Conservation (phyloP, 2,113 vertebrate genomes). For the Osmerus mordax region DNA sequence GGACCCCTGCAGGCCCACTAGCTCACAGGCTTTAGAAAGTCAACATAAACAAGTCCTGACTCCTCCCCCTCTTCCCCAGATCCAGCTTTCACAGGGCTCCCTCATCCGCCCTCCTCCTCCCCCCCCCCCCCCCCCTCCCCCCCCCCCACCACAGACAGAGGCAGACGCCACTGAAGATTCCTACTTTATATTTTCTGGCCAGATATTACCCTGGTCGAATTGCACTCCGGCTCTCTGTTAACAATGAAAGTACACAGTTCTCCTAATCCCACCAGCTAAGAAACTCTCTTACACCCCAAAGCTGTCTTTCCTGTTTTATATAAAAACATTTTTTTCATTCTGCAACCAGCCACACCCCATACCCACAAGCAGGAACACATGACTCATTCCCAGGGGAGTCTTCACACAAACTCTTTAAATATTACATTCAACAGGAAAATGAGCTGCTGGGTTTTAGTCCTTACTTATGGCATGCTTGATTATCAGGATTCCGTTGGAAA, state of each 20-base stretch:
- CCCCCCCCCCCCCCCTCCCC: not conserved
- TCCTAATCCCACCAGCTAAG: slow-evolving; percentile 35
- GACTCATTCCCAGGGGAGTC: slow-evolving; percentile 18
- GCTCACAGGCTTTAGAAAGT: not conserved
- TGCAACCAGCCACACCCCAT: slow-evolving; percentile 45
- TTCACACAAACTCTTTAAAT: slow-evolving; percentile 37
- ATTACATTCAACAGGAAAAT: slow-evolving; percentile 29
- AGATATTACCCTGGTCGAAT: slow-evolving; percentile 47
- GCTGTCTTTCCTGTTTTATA: slow-evolving; percentile 55
- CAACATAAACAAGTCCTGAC: slow-evolving; percentile 1
- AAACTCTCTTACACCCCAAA: slow-evolving; percentile 33
- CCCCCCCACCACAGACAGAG: not conserved
- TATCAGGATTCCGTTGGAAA: too few species aligned
- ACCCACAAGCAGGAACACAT: slow-evolving; percentile 35
- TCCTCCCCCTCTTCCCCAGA: not conserved
- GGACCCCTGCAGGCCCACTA: not conserved
- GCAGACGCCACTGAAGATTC: slow-evolving; percentile 33
- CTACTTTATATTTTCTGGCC: slow-evolving; percentile 39
- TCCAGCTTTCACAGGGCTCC: slow-evolving; percentile 17
- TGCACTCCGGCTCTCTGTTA: slow-evolving; percentile 42
- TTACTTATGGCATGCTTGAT: too few species aligned
- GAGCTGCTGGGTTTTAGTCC: too few species aligned
- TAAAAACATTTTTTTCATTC: not conserved
- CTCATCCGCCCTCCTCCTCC: not conserved
- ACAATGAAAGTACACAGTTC: slow-evolving; percentile 45